Percentiles rank a stretch among this genome's conserved stretches.
Conservation (phyloP, 2,797 vertebrate species). For the Pseudochaenichthys georgianus region DNA sequence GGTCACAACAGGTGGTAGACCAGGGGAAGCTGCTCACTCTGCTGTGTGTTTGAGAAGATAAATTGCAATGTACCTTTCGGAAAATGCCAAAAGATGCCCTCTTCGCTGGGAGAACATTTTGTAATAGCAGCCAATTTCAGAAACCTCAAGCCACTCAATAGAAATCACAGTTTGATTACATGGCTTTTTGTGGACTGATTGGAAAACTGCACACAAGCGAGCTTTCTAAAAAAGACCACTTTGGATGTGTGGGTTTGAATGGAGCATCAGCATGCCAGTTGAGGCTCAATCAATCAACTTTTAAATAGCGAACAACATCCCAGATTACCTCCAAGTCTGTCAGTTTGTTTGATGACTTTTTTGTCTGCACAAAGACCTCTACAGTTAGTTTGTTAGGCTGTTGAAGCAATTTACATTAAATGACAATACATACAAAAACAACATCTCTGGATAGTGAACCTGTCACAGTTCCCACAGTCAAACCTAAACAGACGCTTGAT, state of each 20-base stretch:
- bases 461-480: not conserved
- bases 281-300: not conserved
- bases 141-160: not conserved
- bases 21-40: not conserved
- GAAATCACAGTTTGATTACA: conserved; percentile 13
- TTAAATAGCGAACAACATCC: conserved; percentile 10
- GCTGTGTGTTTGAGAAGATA: not conserved
- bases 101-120: not conserved
- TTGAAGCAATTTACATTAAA: conserved; percentile 18
- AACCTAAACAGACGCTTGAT: conserved; percentile 43
- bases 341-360: conserved; percentile 9
- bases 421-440: not conserved
- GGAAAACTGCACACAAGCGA: not conserved
- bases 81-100: conserved; percentile 8
- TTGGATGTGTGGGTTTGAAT: not conserved
- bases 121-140: conserved; percentile 7
- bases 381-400: conserved; percentile 54
- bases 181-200: not conserved
- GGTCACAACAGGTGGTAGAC: conserved; percentile 1
- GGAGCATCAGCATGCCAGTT: conserved; percentile 1
- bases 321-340: conserved; percentile 33
- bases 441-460: conserved; percentile 8
- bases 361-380: not conserved
- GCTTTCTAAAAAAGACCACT: not conserved
- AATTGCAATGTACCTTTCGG: conserved; percentile 14